These are phyloP conservation scores for Larimichthys polyactis DNA, from an alignment of 2,113 vertebrate genomes.

Conservation along the genomic window DNA sequence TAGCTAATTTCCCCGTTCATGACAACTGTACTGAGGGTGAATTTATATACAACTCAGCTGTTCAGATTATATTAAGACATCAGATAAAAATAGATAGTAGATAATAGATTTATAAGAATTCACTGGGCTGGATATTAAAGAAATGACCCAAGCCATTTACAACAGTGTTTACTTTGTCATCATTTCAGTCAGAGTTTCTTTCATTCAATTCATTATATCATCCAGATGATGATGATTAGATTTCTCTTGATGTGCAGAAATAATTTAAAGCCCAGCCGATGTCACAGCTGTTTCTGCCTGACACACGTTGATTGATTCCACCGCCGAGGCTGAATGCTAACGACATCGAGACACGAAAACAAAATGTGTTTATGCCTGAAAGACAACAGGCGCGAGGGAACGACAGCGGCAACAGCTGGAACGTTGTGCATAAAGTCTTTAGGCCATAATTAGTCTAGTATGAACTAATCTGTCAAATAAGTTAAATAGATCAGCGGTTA, in stretches of 20 bases:
- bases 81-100: too few relatives aligned
- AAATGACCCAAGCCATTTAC: background rate
- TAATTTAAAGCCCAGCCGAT: constrained; percentile 14
- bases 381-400: constrained; percentile 6
- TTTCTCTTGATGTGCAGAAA: background rate
- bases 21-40: too few relatives aligned
- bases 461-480: constrained; percentile 13
- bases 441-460: constrained; percentile 8
- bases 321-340: constrained; percentile 14
- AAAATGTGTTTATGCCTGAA: background rate
- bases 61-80: too few relatives aligned
- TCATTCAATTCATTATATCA: background rate
- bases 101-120: too few relatives aligned
- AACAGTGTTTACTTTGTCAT: background rate
- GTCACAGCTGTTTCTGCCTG: constrained; percentile 29
- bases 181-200: background rate
- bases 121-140: background rate
- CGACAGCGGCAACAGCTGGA: constrained; percentile 19
- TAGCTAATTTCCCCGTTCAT: too few relatives aligned
- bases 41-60: too few relatives aligned
- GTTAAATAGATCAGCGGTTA: constrained; percentile 10
- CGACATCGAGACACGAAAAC: background rate
- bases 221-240: background rate
- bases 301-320: constrained; percentile 22
- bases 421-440: constrained; percentile 19